Percentiles rank a stretch among this genome's conserved stretches.
These are phyloP conservation scores for Vollenhovia emeryi DNA, from an alignment of 1,140 invertebrate genomes.

Conservation along the genomic window DNA sequence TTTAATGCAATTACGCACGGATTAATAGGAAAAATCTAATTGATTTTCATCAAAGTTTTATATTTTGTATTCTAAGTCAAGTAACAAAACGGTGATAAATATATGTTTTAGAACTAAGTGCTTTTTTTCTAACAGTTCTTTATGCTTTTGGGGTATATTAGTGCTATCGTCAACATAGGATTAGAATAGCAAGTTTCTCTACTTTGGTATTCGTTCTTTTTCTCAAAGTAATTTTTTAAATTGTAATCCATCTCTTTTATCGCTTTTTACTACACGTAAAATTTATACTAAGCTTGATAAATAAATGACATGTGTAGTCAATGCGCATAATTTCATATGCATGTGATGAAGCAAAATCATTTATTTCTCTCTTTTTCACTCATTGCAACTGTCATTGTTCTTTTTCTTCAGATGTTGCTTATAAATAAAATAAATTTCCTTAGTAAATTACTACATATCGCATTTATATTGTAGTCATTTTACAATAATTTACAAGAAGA, in stretches of 20 bases:
- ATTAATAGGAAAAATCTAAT: background rate
- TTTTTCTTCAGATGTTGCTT: background rate
- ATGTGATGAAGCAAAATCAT: background rate
- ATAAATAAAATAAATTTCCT: background rate
- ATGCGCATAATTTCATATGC: background rate
- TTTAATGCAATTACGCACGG: background rate
- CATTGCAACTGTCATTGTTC: no score
- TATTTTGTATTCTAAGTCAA: conserved; percentile 6
- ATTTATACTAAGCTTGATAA: conserved; percentile 16
- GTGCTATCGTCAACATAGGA: background rate
- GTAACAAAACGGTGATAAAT: background rate
- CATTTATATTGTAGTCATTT: background rate
- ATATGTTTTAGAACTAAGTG: background rate
- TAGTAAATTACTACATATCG: background rate
- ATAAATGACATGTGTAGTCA: background rate
- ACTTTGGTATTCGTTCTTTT: background rate
- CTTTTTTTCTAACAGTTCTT: background rate
- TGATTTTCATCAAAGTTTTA: background rate
- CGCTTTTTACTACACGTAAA: background rate
- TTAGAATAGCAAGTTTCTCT: background rate
- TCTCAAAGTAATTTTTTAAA: background rate
- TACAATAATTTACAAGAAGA: background rate
- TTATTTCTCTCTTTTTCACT: background rate
- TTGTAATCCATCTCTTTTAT: background rate
- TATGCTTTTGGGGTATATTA: background rate